These are phyloP conservation scores for Salarias fasciatus DNA, from an alignment of 2,797 vertebrate species.

Conservation along the genomic window DNA sequence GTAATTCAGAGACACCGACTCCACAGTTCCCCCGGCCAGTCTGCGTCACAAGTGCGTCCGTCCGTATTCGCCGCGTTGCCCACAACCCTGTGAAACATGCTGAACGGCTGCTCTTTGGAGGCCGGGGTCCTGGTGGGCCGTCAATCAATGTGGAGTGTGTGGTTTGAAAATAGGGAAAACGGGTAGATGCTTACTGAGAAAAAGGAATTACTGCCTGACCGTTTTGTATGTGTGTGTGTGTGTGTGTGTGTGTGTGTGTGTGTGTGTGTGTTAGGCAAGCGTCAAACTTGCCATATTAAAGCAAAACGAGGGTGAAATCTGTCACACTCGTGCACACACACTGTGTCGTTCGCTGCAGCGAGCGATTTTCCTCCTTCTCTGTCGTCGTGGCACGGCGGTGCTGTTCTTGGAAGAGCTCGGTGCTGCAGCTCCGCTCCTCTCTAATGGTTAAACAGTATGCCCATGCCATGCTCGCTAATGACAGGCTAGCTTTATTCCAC, in stretches of 20 bases:
- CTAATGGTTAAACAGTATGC: conserved; percentile 78
- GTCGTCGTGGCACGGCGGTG: conserved; percentile 65
- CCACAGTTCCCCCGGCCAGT: conserved; percentile 74
- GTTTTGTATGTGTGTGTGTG: no score
- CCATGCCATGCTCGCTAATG: conserved; percentile 78
- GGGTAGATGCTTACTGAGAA: conserved; percentile 35
- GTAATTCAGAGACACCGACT: conserved; percentile 79
- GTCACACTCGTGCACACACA: not conserved
- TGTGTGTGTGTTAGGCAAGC: conserved; percentile 38
- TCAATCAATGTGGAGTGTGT: conserved; percentile 67
- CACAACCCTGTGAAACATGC: conserved; percentile 73
- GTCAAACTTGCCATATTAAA: conserved; percentile 44
- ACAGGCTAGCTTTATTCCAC: conserved; percentile 78
- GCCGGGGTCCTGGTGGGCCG: conserved; percentile 50
- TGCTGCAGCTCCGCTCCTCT: conserved; percentile 55
- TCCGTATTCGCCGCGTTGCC: conserved; percentile 67
- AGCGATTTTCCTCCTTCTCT: conserved; percentile 43
- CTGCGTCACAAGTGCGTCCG: conserved; percentile 80
- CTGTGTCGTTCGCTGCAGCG: conserved; percentile 5
- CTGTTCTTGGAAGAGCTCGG: conserved; percentile 65
- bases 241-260: conserved; percentile 23
- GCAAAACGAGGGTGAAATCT: conserved; percentile 33
- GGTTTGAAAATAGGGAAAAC: conserved; percentile 59
- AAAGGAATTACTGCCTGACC: conserved; percentile 43
- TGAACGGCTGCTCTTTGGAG: conserved; percentile 52